A percentile compares a stretch with the other conserved stretches of the same genome.
These are phyloP conservation scores for Anguilla marmorata DNA, from an alignment of 2,797 vertebrate genomes.

Conservation along the genomic window DNA sequence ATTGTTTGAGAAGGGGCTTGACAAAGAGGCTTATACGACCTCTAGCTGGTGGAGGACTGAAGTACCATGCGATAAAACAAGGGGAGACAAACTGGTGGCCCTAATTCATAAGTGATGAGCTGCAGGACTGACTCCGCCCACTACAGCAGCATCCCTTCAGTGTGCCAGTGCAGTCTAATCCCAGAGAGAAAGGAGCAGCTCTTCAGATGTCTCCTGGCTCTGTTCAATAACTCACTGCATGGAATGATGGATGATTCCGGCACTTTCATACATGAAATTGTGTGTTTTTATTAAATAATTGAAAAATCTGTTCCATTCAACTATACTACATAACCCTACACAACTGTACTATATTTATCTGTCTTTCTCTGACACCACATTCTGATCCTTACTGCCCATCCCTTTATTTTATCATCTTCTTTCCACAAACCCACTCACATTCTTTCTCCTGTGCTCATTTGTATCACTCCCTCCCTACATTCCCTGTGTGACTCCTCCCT, in stretches of 20 bases:
- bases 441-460: neutral
- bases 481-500: constrained; percentile 14
- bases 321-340: neutral
- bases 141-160: neutral
- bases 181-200: neutral
- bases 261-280: neutral
- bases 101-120: neutral
- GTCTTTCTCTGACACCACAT: neutral
- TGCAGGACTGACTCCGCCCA: neutral
- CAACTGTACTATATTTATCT: neutral
- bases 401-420: neutral
- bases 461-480: constrained; percentile 17
- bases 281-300: neutral
- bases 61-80: no score
- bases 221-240: neutral
- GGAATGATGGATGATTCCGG: neutral
- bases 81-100: no score
- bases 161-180: neutral
- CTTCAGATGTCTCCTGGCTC: neutral
- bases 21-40: no score
- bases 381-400: neutral
- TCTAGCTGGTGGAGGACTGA: no score
- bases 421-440: neutral
- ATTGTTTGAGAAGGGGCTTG: no score
- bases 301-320: neutral